These are phyloP conservation scores for Cynodonichthys magdalenae DNA, from an alignment of 2,797 vertebrate genomes.

Conservation along the genomic window DNA sequence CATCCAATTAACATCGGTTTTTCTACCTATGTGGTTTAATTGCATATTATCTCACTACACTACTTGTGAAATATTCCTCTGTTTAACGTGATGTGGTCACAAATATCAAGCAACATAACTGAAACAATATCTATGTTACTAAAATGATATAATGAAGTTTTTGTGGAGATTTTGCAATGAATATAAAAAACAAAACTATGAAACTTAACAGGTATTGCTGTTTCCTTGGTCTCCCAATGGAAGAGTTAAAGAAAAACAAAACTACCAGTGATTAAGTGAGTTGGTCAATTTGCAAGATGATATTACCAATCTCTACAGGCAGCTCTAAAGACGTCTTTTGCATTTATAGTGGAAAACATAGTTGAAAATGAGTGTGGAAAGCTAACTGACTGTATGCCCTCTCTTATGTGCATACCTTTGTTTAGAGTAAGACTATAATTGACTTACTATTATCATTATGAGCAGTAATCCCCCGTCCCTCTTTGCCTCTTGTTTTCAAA, in stretches of 20 bases:
- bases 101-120: too few relatives aligned
- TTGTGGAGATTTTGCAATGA: too few relatives aligned
- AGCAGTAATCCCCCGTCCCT: slow-evolving; percentile 66
- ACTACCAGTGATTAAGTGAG: background rate
- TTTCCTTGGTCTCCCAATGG: background rate
- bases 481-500: slow-evolving; percentile 67
- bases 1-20: too few relatives aligned
- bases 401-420: slow-evolving; percentile 68
- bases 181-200: background rate
- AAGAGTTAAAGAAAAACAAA: background rate
- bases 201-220: background rate
- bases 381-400: slow-evolving; percentile 73
- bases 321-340: slow-evolving; percentile 50
- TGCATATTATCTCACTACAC: too few relatives aligned
- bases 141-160: too few relatives aligned
- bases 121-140: too few relatives aligned
- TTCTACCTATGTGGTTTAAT: too few relatives aligned
- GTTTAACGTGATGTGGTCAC: too few relatives aligned
- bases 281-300: background rate
- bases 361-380: slow-evolving; percentile 44
- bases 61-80: too few relatives aligned
- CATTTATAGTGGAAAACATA: slow-evolving; percentile 15
- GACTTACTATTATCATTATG: slow-evolving; percentile 79
- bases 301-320: slow-evolving; percentile 36
- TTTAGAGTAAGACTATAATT: slow-evolving; percentile 77